A percentile compares a stretch with the other conserved stretches of the same genome.
Conservation (phyloP, 1,140 invertebrate genomes). For the Heliothis subflexa region DNA sequence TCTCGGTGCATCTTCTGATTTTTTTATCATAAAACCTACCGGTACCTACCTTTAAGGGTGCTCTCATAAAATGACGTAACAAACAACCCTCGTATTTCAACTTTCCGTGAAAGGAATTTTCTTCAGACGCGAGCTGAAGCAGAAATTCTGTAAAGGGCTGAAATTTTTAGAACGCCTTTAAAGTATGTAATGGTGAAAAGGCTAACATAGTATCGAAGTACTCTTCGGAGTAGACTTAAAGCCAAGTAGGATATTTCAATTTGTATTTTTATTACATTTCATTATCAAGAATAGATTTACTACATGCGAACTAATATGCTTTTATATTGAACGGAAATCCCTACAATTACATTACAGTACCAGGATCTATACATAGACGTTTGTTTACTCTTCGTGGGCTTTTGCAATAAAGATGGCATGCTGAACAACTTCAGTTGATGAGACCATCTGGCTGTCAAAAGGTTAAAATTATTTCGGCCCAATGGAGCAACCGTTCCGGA, state of each 20-base stretch:
- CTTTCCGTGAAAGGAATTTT: constrained; percentile 6
- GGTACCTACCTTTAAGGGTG: neutral
- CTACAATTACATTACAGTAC: too few species aligned
- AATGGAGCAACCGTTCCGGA: neutral
- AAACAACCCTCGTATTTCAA: constrained; percentile 9
- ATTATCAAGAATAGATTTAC: too few species aligned
- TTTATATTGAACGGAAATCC: too few species aligned
- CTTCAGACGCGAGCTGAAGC: neutral
- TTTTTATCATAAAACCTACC: too few species aligned
- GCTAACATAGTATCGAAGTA: constrained; percentile 4
- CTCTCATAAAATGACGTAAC: neutral
- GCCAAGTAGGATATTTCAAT: too few species aligned
- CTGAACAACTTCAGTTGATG: too few species aligned
- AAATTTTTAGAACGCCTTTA: constrained; percentile 5
- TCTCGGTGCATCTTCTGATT: neutral
- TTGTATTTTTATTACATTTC: too few species aligned
- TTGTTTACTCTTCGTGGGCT: too few species aligned
- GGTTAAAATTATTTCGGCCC: neutral
- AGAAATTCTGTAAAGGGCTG: neutral
- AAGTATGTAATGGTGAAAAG: constrained; percentile 8
- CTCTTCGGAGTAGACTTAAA: too few species aligned
- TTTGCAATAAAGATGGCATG: too few species aligned
- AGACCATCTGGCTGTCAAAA: neutral
- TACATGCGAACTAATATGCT: too few species aligned
- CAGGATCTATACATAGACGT: too few species aligned